These are phyloP conservation scores for Phenganax subtilis DNA, from an alignment of 92 coral and sea anemone species.

Conservation along the genomic window DNA sequence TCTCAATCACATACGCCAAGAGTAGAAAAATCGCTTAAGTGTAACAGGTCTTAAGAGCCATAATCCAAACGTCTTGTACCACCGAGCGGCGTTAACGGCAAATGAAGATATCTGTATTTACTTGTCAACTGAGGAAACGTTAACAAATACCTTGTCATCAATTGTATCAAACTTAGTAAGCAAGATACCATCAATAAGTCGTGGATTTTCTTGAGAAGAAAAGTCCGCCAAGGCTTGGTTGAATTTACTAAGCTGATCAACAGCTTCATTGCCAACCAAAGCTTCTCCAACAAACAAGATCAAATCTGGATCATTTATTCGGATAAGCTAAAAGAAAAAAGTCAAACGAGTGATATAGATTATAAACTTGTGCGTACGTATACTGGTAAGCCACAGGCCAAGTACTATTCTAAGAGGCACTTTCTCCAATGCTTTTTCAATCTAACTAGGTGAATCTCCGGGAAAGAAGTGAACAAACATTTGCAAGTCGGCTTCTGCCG, in stretches of 20 bases:
- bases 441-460: neutral
- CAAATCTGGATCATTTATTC: constrained; percentile 84
- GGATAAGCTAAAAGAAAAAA: constrained; percentile 64
- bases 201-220: constrained; percentile 85
- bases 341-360: neutral
- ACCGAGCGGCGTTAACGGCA: too few species aligned
- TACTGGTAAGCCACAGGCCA: neutral
- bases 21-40: too few species aligned
- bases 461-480: neutral
- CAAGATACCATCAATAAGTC: constrained; percentile 87
- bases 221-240: constrained; percentile 96
- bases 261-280: constrained; percentile 96
- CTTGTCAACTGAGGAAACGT: neutral
- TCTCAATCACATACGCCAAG: too few species aligned
- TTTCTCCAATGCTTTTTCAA: neutral
- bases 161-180: constrained; percentile 97
- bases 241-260: constrained; percentile 86
- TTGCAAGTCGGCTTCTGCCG: neutral
- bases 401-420: neutral
- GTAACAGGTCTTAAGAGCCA: too few species aligned
- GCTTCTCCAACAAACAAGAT: constrained; percentile 99
- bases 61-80: too few species aligned
- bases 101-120: neutral
- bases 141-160: constrained; percentile 77
- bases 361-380: neutral